Percentiles rank a stretch among this genome's conserved stretches.
phyloP scores from a whole-genome alignment of 2,113 vertebrate genomes.

The Bucco capensis region DNA sequence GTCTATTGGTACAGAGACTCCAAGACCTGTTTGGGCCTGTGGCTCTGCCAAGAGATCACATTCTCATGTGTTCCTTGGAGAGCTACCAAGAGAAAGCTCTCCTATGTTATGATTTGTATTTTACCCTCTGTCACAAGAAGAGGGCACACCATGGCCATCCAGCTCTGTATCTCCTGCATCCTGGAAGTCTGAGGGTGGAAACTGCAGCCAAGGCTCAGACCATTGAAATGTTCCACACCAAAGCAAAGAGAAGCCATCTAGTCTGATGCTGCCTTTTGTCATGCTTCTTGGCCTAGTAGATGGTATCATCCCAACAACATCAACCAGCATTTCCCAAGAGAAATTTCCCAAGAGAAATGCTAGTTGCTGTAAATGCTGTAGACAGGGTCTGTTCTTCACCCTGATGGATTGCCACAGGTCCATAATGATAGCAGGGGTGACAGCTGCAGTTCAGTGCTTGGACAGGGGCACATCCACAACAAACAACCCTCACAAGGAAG shows the following conservation, averaged over 20 bases:
- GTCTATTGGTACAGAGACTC: background rate
- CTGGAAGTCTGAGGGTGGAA: background rate
- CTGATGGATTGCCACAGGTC: background rate
- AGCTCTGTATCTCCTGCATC: background rate
- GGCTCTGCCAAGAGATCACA: background rate
- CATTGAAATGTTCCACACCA: background rate
- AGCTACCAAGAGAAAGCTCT: background rate
- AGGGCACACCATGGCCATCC: rapidly evolving
- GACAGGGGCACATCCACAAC: background rate
- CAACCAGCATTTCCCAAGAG: background rate
- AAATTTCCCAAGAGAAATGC: background rate
- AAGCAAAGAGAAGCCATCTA: background rate
- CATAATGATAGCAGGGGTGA: background rate
- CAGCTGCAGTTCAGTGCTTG: background rate
- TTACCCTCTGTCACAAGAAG: background rate
- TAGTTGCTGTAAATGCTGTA: background rate
- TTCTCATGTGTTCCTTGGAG: background rate
- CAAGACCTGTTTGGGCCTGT: background rate
- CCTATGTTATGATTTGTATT: background rate
- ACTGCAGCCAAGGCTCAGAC: background rate
- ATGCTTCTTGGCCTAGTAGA: background rate
- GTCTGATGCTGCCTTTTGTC: background rate
- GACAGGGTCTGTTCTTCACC: background rate
- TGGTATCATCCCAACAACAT: background rate
- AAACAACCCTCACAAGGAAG: background rate